Evolutionary conservation across 2,113 vertebrate genomes (phyloP).

Genomic region (Notarius quadriscutis): DNA sequence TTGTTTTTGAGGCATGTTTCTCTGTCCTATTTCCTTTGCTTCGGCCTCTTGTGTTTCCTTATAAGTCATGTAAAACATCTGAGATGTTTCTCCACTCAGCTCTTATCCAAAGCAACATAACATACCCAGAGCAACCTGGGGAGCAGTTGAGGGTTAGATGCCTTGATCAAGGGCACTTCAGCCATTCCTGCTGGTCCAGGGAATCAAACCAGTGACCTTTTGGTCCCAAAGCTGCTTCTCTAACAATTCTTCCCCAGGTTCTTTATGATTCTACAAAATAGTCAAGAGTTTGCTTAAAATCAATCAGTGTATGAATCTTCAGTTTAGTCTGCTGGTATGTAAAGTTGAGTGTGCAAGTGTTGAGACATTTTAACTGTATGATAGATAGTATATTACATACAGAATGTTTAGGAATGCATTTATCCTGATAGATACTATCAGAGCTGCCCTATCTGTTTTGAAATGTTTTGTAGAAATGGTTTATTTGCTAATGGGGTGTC

Average conservation of each 20-base stretch:
- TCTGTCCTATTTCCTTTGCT: not conserved
- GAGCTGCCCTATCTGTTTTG: not conserved
- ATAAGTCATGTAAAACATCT: not conserved
- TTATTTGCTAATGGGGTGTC: not conserved
- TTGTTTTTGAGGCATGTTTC: not conserved
- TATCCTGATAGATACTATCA: not conserved
- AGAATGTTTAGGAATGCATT: not conserved
- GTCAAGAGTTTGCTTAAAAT: not conserved
- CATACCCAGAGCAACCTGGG: no score
- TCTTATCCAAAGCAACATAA: not conserved
- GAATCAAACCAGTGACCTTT: no score
- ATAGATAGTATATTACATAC: not conserved
- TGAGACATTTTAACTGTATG: not conserved
- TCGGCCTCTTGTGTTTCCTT: not conserved
- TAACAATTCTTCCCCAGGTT: not conserved
- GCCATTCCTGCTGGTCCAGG: no score
- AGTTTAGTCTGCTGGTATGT: not conserved
- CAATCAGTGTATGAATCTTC: not conserved
- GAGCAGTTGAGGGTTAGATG: no score
- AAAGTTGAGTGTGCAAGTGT: not conserved
- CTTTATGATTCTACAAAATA: not conserved
- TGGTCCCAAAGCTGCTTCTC: no score
- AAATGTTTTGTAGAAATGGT: not conserved
- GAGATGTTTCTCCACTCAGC: not conserved
- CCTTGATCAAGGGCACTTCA: no score